Percentiles rank a stretch among this genome's conserved stretches.
These are phyloP conservation scores for Antechinus stuartii DNA, from an alignment of 2,113 vertebrate genomes.

Conservation along the genomic window DNA sequence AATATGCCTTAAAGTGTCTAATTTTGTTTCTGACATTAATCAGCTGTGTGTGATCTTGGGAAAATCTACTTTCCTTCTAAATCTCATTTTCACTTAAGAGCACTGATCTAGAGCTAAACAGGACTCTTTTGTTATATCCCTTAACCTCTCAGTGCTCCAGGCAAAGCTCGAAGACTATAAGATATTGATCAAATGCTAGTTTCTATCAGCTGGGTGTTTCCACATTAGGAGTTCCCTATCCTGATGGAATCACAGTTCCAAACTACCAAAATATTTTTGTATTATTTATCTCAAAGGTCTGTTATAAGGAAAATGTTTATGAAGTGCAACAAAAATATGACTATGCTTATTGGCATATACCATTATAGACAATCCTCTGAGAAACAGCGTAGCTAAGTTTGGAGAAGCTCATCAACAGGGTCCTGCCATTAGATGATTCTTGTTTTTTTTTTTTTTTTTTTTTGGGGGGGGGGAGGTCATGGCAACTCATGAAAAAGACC, in stretches of 20 bases:
- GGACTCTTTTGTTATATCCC: not conserved
- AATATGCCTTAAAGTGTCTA: not conserved
- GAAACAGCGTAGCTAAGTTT: not conserved
- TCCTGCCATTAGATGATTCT: not conserved
- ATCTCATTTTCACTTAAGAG: not conserved
- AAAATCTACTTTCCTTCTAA: not conserved
- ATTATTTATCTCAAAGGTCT: not conserved
- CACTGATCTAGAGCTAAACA: not conserved
- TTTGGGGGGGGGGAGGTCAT: not conserved
- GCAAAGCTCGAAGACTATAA: not conserved
- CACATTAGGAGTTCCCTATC: not conserved
- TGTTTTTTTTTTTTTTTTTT: not conserved
- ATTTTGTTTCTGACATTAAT: not conserved
- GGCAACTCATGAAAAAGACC: not conserved
- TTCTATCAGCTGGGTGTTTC: not conserved
- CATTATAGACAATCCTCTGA: not conserved
- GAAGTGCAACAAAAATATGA: not conserved
- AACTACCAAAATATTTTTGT: not conserved
- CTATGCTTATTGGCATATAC: not conserved
- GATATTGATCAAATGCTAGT: not conserved
- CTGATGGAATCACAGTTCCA: not conserved
- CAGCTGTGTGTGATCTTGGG: not conserved
- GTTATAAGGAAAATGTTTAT: not conserved
- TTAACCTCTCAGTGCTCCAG: not conserved
- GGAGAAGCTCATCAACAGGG: not conserved